These are phyloP conservation scores for Phrynocephalus forsythii DNA, from an alignment of 2,797 vertebrate species.

Conservation along the genomic window DNA sequence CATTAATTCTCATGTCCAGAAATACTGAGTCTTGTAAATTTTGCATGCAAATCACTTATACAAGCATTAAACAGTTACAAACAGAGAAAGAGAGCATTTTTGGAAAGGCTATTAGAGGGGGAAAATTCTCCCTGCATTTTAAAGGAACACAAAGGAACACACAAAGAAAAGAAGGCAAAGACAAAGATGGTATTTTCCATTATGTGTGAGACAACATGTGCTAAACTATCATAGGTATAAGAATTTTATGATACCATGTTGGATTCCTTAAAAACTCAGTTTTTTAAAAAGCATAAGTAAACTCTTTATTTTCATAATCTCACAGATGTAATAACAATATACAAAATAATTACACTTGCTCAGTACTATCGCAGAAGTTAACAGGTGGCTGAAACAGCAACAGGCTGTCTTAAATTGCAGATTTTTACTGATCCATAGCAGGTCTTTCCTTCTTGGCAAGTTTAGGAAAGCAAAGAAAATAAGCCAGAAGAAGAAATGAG, in stretches of 20 bases:
- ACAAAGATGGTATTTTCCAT: neutral
- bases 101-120: too few relatives aligned
- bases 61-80: neutral
- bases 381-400: neutral
- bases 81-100: neutral
- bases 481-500: neutral
- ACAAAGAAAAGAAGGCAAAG: neutral
- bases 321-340: neutral
- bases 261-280: too few relatives aligned
- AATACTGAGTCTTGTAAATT: neutral
- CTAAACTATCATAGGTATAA: neutral
- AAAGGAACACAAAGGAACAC: neutral
- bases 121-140: neutral
- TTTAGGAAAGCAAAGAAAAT: neutral
- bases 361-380: neutral
- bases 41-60: neutral
- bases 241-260: neutral
- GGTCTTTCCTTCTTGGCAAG: neutral
- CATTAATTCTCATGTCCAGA: neutral
- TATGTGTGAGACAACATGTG: neutral
- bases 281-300: too few relatives aligned
- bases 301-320: neutral
- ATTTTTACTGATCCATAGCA: neutral
- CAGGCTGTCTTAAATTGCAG: neutral
- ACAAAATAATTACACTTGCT: neutral